A percentile compares a stretch with the other conserved stretches of the same genome.
Conservation (phyloP, 2,888 invertebrate genomes). For the Xanthia icteritia region DNA sequence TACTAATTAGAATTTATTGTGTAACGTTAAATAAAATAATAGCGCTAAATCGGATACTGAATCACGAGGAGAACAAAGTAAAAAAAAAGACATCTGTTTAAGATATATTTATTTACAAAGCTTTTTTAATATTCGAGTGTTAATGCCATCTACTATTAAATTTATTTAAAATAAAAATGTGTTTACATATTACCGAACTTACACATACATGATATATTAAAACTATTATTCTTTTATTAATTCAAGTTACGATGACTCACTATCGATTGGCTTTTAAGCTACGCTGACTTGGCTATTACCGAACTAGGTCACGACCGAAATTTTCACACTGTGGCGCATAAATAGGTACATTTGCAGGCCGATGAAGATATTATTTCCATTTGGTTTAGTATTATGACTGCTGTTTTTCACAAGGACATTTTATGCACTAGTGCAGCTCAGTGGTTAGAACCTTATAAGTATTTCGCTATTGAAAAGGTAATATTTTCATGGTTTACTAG, state of each 20-base stretch:
- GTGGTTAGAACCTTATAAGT: neutral
- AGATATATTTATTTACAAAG: neutral
- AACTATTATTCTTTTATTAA: constrained; percentile 4
- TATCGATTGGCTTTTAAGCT: constrained; percentile 36
- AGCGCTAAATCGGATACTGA: no score
- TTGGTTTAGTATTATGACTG: constrained; percentile 1
- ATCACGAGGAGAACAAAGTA: neutral
- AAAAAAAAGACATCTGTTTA: neutral
- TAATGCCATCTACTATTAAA: neutral
- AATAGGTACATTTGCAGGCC: constrained; percentile 26
- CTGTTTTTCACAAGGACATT: constrained; percentile 6
- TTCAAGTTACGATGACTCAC: no score
- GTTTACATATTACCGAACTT: neutral
- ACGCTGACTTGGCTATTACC: constrained; percentile 40
- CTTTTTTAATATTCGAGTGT: neutral
- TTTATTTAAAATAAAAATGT: neutral
- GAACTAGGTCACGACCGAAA: constrained; percentile 51
- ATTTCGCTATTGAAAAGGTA: neutral
- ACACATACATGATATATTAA: constrained; percentile 13
- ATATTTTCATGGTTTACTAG: neutral
- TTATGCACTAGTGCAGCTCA: neutral
- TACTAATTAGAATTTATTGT: neutral
- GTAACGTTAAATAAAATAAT: neutral
- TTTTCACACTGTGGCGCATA: constrained; percentile 25
- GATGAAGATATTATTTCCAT: constrained; percentile 13